Base-by-base conservation (phyloP, 2,888 invertebrate genomes). In the Xanthia icteritia region DNA sequence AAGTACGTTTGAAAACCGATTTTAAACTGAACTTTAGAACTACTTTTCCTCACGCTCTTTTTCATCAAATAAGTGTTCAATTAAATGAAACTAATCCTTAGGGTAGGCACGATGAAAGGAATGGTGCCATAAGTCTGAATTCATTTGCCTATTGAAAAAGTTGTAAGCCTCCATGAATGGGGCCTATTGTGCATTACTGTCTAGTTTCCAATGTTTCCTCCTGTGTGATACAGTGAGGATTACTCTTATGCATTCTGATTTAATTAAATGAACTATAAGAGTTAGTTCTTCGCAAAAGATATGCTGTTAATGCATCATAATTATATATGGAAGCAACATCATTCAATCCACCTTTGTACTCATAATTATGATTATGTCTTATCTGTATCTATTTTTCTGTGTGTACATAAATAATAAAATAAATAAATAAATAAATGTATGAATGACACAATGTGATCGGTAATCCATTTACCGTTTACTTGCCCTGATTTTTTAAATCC, bases 131-230 rank as follows among this genome's bases (percentile, higher is more conserved):
- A 45, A 39, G 36, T 31, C 60, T n/a, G 39, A 27, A 58, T 39
- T 67, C 17, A 74, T 36, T 70, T 42, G 20, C 15, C 42, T 51
- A 73, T 75, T 61, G 48, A 60, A 80, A 79, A 84, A 71, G 23
- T 69, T 69, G 54, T 48, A 39, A 84, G 58, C 27, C 9, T 15
- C 20, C 17, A 48, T 56, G 71, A 68, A 68, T 71, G 54, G 15
- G 13, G 8, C 4, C 31, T 64, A 56, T 74, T 74, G 71, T 69
- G 17, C 63, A 39, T 17, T 48, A 63, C 45, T 23, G 31, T 31
- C 75, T 58, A 73, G 42, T 72, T 61, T 61, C 27, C 45, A 68
- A 54, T 64, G n/a, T 58, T 58, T 61, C 15, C 54, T 45, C 65
- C 23, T 45, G 31, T 64, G 27, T 72, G 11, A 27, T 60, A 39